Base-by-base conservation (phyloP, 2,888 invertebrate genomes). In the Siphlonurus alternatus region DNA sequence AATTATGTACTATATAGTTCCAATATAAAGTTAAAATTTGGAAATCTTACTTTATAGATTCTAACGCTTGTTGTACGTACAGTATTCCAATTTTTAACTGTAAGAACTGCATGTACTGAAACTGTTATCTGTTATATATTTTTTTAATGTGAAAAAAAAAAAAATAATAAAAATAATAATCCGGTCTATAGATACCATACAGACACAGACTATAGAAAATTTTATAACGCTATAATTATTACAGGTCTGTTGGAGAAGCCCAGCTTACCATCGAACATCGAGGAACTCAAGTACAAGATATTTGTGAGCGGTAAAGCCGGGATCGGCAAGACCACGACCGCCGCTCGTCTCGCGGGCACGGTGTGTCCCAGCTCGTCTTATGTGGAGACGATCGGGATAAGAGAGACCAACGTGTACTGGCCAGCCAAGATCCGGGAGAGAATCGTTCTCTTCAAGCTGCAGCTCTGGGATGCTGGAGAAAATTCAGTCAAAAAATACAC, bases 381-480 rank as follows among this genome's bases (percentile, higher is more conserved):
- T 61, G 68, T 71, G 3, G 79, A 79, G 70, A 78, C 78, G 1
- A 70, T 73, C 72, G 82, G 82, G 3, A 80, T 82, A 61, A 77
- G 78, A 66, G 78, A 78, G 65, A 79, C 77, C 18, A 76, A 76
- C 51, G 74, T 81, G 20, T 81, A 77, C 68, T 82, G 82, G 82
- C 82, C 82, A 1, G 80, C 78, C 2, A 80, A 79, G 70, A 77
- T 81, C 56, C 75, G 77, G 72, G 78, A 80, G 64, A 79, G 79
- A 70, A 74, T 78, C 2, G 76, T 81, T 23, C 69, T 82, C 62
- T 82, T 81, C 69, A 77, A 78, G 67, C 71, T 82, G 15, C 79
- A 81, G 67, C 77, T 81, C 64, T 82, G 81, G 81, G 82, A 82
- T 71, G 79, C 80, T 3, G 81, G 81, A 1, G 81, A 81, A 65